A percentile compares a stretch with the other conserved stretches of the same genome.
Conservation (phyloP, 2,113 vertebrate species). For the Pandion haliaetus region DNA sequence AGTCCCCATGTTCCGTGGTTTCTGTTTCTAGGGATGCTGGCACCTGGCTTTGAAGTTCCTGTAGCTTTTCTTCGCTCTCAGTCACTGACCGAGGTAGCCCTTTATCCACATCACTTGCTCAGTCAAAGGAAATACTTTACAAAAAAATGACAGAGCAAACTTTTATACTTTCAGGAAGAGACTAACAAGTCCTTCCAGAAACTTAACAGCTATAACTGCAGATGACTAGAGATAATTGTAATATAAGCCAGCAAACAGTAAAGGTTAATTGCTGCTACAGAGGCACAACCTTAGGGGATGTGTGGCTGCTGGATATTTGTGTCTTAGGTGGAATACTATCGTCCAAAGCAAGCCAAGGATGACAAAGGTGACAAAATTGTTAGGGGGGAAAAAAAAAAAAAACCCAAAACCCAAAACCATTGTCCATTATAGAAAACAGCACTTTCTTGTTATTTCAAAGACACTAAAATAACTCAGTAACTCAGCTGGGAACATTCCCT, state of each 20-base stretch:
- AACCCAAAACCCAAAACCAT: no score
- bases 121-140: background rate
- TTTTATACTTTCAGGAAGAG: background rate
- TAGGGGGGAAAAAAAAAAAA: background rate
- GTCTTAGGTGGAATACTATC: background rate
- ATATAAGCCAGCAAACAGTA: background rate
- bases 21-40: background rate
- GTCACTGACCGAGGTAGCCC: background rate
- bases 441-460: background rate
- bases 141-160: background rate
- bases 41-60: background rate
- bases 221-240: background rate
- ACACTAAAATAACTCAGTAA: background rate
- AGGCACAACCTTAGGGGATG: background rate
- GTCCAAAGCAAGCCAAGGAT: background rate
- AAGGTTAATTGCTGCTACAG: constrained; percentile 11
- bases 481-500: background rate
- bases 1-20: background rate
- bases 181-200: background rate
- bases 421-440: background rate
- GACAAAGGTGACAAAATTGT: background rate
- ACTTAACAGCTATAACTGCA: background rate
- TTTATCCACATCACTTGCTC: background rate
- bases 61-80: background rate
- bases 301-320: background rate